Percentiles rank a stretch among this genome's conserved stretches.
phyloP scores from a whole-genome alignment of 1,140 invertebrate genomes.

The Drosophila novamexicana region DNA sequence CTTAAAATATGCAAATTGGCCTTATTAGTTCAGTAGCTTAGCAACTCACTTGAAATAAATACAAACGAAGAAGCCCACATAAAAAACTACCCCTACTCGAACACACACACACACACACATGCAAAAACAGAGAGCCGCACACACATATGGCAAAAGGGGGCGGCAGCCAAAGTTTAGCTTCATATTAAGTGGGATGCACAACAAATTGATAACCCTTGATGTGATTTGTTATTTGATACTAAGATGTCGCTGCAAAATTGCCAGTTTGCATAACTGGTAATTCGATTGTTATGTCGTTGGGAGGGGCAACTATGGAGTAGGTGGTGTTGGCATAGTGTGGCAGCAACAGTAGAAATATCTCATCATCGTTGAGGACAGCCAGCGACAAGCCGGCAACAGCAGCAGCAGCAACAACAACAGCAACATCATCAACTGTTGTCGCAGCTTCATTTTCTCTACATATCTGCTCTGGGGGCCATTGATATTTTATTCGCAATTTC shows the following conservation, averaged over 20 bases:
- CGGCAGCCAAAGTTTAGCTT: not conserved
- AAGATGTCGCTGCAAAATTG: slow-evolving; percentile 37
- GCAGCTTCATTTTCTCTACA: slow-evolving; percentile 29
- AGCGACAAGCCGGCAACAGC: not conserved
- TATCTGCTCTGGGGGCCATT: slow-evolving; percentile 20
- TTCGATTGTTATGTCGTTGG: slow-evolving; percentile 56
- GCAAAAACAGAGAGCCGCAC: not conserved
- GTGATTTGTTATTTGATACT: slow-evolving; percentile 59
- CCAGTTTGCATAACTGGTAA: slow-evolving; percentile 67
- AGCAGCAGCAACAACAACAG: slow-evolving; percentile 20
- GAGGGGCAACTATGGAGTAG: not conserved
- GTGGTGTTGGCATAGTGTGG: not conserved
- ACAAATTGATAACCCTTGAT: slow-evolving; percentile 70
- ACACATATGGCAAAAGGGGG: not conserved
- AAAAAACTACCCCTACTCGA: not conserved
- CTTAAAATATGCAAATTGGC: too few species aligned
- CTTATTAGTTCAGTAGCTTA: too few species aligned
- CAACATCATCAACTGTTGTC: slow-evolving; percentile 25
- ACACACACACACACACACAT: too few species aligned
- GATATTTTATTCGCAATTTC: slow-evolving; percentile 54
- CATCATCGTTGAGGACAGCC: not conserved
- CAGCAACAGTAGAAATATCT: not conserved
- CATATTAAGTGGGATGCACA: slow-evolving; percentile 15
- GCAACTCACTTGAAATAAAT: too few species aligned
- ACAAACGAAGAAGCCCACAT: not conserved